Percentiles rank a stretch among this genome's conserved stretches.
Conservation (phyloP, 2,113 vertebrate genomes). For the Equus quagga region DNA sequence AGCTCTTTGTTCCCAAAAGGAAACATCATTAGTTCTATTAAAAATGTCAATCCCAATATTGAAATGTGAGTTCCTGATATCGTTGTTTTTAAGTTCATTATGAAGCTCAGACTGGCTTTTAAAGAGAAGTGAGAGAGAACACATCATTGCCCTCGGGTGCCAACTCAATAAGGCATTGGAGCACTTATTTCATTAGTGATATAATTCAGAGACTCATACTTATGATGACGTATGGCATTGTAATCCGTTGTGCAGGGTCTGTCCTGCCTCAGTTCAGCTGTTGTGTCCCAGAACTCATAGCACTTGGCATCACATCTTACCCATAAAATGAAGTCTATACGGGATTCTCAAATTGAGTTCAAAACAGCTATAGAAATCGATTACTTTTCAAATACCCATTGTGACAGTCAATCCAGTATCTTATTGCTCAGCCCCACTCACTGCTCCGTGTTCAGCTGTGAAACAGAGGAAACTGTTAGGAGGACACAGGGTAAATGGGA, state of each 20-base stretch:
- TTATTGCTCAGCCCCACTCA: rapidly evolving
- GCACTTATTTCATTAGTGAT: neutral
- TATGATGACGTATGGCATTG: rapidly evolving
- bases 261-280: rapidly evolving
- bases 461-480: neutral
- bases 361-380: neutral
- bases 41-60: neutral
- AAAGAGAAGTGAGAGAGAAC: neutral
- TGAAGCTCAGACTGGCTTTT: neutral
- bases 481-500: rapidly evolving
- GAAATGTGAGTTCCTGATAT: neutral
- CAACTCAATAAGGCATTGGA: neutral
- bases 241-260: rapidly evolving
- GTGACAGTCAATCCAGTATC: neutral
- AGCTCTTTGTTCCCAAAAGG: neutral
- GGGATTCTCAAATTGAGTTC: neutral
- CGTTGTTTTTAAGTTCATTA: neutral
- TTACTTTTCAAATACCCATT: neutral
- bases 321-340: neutral
- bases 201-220: rapidly evolving
- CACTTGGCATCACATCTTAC: neutral
- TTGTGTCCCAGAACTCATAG: neutral
- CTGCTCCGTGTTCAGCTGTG: neutral
- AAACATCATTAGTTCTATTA: neutral
- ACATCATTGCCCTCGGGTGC: rapidly evolving